Evolutionary conservation across 2,113 vertebrate species (phyloP), one percentile per base, ranked within the genome.

Genomic region (Xiphophorus couchianus): DNA sequence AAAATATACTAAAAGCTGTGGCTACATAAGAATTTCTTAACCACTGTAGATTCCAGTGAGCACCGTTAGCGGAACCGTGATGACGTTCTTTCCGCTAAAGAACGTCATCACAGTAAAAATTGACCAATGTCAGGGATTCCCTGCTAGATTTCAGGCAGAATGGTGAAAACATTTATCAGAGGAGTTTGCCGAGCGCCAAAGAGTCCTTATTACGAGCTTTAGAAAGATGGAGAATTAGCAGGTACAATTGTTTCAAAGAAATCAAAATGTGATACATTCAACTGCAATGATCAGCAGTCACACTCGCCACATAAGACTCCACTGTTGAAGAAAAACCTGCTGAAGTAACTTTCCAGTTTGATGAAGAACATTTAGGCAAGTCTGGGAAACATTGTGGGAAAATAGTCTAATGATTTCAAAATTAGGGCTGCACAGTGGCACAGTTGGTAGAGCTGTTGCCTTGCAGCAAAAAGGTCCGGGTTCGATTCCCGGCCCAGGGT

Each of bases 21-120:
- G 39, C 58, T 64, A 63, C 30, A 73, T 42, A 51, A 12, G 51
- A 7, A 44, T 63, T 29, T 73, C n/a, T 54, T 29, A 68, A 73
- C 5, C 61, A 39, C 22, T 71, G 28, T 44, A 31, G 8, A 35
- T 51, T 69, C 60, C 74, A 77, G 42, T 37, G 39, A 77, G 68
- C 30, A 44, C 33, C 44, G 28, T 74, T 44, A 48, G 62, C 1
- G 28, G 28, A 28, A 28, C 28, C 1, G 28, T 28, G 28, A 28
- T 28, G 28, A 28, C 1, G 28, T 28, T 28, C 28, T 28, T 28
- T 28, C 28, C 28, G 1, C 28, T 28, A 28, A 74, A 69, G 42
- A 69, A 61, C 33, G 74, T 64, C 42, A 31, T 71, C 22, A 62
- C 1, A 25, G 27, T 5, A 30, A 17, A 71, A 71, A 71, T 6